A percentile compares a stretch with the other conserved stretches of the same genome.
Conservation (phyloP, 2,888 invertebrate genomes). For the Liposcelis brunnea region DNA sequence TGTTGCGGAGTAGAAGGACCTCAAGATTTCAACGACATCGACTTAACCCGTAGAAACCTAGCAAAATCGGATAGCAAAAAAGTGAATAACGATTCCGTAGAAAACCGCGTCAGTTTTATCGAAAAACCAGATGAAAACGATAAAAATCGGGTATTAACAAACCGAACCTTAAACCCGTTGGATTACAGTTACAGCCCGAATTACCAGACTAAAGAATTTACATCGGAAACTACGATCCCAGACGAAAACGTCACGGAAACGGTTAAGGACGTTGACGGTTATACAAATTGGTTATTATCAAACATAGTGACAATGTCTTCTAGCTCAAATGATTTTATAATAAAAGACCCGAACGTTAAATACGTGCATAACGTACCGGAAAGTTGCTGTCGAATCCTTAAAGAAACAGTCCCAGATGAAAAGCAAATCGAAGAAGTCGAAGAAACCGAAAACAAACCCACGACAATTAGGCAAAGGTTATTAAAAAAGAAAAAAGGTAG, state of each 20-base stretch:
- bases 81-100: not conserved
- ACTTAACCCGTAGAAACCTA: not conserved
- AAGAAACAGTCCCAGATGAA: not conserved
- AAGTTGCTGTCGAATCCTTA: conserved; percentile 12
- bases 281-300: too few species aligned
- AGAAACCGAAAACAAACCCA: conserved; percentile 4
- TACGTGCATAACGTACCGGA: conserved; percentile 11
- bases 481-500: conserved; percentile 1
- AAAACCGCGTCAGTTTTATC: too few species aligned
- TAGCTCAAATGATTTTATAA: too few species aligned
- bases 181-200: conserved; percentile 20
- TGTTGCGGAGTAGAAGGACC: conserved; percentile 65
- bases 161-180: conserved; percentile 8
- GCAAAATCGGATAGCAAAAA: not conserved
- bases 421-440: not conserved
- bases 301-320: too few species aligned
- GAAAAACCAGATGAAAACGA: too few species aligned
- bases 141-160: not conserved
- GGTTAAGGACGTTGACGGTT: too few species aligned
- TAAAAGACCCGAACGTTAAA: not conserved
- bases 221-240: too few species aligned
- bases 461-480: conserved; percentile 4
- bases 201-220: too few species aligned
- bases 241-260: too few species aligned
- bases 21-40: conserved; percentile 18